Evolutionary conservation across 2,888 invertebrate species (phyloP), one percentile per base, ranked within the genome.

Genomic region (Temnothorax unifasciatus): DNA sequence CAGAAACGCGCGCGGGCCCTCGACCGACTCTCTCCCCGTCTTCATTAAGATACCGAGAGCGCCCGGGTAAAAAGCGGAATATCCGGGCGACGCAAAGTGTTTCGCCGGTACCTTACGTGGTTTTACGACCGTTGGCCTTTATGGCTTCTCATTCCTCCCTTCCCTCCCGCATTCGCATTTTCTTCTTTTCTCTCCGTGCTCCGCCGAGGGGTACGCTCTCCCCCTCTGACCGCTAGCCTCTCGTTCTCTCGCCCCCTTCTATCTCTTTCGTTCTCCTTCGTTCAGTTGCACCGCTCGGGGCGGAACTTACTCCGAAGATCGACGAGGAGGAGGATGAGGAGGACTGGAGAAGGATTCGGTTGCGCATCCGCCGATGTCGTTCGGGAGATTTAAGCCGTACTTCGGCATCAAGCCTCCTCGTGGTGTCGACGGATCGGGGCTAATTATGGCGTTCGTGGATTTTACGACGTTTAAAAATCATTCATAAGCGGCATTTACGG

Each of bases 71-170:
- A 89, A 89, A 89, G 87, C 59, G 82, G 87, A 83, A 83, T 83
- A 83, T 77, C 83, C 83, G 69, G 50, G 69, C 84, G 76, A 50
- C 71, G 73, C 82, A 85, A 83, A 85, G 81, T 82, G 76, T 76
- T 79, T 77, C 74, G n/a, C 73, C 81, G 50, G 66, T 82, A 82
- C 83, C 84, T 84, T 87, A 82, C 73, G 85, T 44, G 84, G 83
- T 89, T 90, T 90, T 90, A 90, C 85, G 89, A 88, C 81, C 73
- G 68, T 74, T 71, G 61, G 61, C 69, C 76, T 89, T 87, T 85
- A 86, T 85, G 64, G 76, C 61, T 86, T 54, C 82, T 71, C 74
- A 82, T 64, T 82, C 83, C 71, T 79, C 54, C 57, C 59, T 76
- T 54, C 68, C 41, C 47, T 52, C 84, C 13, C n/a, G 63, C 13